Base-by-base conservation (phyloP, 2,888 invertebrate genomes). In the Brenthis ino region DNA sequence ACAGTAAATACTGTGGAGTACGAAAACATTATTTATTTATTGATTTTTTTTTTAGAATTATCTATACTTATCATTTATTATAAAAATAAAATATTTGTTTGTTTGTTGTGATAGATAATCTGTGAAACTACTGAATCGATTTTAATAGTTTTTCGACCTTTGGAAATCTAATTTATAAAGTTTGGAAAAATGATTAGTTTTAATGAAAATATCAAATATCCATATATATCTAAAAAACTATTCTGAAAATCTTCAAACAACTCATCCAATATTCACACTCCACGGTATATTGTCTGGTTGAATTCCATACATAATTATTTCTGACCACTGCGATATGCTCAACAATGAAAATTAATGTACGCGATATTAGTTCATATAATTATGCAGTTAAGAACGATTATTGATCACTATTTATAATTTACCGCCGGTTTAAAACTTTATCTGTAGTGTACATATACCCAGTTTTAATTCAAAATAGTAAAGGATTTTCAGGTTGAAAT, bases 231-330 rank as follows among this genome's bases (percentile, higher is more conserved):
- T 28, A 28, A 28, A 0, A 28, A 28, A 28, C 28, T 28, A 28
- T 5, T 28, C 3, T 28, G 48, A 50, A 28, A 33, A 28, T 16
- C 2, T 2, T 53, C n/a, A 37, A 14, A 53, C 51, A 64, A 33
- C 75, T 47, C 54, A 70, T 74, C 73, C 72, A 72, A 64, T 47
- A 50, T 74, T 72, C 54, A 28, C 20, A 51, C 5, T 64, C 71
- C 69, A 8, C 16, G 72, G 74, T 70, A 77, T 81, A 83, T 84
- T 84, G 85, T 84, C 82, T 83, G 83, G 85, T 85, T 85, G 84
- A 82, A 89, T 89, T 87, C 89, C 89, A 83, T 83, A 88, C 87
- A 89, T 86, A 89, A 90, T 91, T 89, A 90, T 90, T 86, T 88
- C 85, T 84, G 82, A 81, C 87, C 88, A 78, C 87, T 86, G 82